Evolutionary conservation across 2,113 vertebrate species (phyloP), one percentile per base, ranked within the genome.

Genomic region (Pithys albifrons): DNA sequence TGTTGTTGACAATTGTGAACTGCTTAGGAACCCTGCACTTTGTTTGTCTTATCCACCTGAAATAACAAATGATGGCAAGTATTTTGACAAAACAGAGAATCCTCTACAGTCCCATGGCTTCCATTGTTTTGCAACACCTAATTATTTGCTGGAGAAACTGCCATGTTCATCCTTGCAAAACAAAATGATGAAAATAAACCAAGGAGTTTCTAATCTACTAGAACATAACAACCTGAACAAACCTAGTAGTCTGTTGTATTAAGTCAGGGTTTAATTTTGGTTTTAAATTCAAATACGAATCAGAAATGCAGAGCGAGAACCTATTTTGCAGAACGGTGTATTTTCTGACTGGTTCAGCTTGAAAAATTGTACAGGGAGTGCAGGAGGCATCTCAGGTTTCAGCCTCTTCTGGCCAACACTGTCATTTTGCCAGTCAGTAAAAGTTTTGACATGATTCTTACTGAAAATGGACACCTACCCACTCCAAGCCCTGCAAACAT

Each of bases 331-430:
- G 49, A 33, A 23, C 31, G 31, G 6, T 61, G 15, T 49, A 22
- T 57, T 45, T 89, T 49, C 33, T 88, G 37, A 70, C 23, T 1
- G 4, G n/a, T 61, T n/a, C 39, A 84, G n/a, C n/a, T 35, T 46
- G 25, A 61, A 61, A 79, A 77, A 45, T 45, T 1, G 0, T 11
- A 27, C 39, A 9, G 14, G 24, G 41, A 82, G 37, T 3, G 7
- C 37, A 83, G 49, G 23, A 66, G 31, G 19, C 27, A 51, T 41
- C 48, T 82, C 85, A 70, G 18, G 11, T 41, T 90, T 70, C 1
- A 1, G 29, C 19, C 43, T 2, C 8, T 75, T 14, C 10, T 1
- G 12, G 49, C 25, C 29, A 52, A 23, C 0, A 1, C 28, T 35
- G 37, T 58, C 79, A 46, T 28, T 90, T 70, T 88, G 43, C 37